Evolutionary conservation across 2,113 vertebrate species (phyloP).

Genomic region (Vanacampus margaritifer): DNA sequence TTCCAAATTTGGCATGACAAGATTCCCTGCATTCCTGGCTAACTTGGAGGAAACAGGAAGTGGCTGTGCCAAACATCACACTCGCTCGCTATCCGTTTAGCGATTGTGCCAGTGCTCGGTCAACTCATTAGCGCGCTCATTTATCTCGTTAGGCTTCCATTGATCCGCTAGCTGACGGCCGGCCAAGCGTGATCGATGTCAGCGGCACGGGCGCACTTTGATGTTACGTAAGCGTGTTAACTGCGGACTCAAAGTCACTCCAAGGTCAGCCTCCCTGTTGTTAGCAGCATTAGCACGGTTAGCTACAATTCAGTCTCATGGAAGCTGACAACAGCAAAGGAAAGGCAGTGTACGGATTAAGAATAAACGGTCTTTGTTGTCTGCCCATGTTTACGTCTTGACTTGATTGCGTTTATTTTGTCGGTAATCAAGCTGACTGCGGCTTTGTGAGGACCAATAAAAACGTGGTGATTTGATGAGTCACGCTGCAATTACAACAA

Average conservation of each 20-base stretch:
- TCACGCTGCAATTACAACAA: slow-evolving; percentile 28
- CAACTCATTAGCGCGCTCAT: slow-evolving; percentile 60
- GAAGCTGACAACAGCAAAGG: too few species aligned
- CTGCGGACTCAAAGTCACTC: slow-evolving; percentile 49
- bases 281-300: slow-evolving; percentile 6
- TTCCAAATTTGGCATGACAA: too few species aligned
- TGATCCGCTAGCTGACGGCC: slow-evolving; percentile 61
- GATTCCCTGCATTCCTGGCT: too few species aligned
- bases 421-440: neutral
- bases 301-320: neutral
- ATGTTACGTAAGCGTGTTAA: slow-evolving; percentile 58
- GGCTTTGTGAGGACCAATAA: slow-evolving; percentile 17
- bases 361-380: neutral
- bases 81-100: too few species aligned
- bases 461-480: slow-evolving; percentile 13
- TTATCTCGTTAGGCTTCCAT: slow-evolving; percentile 64
- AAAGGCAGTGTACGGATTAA: neutral
- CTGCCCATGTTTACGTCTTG: neutral
- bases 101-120: slow-evolving; percentile 38
- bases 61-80: too few species aligned
- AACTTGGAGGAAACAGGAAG: too few species aligned
- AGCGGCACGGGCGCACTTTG: slow-evolving; percentile 58
- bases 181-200: slow-evolving; percentile 46
- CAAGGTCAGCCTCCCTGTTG: slow-evolving; percentile 49
- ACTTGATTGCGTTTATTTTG: neutral